Base-by-base conservation (phyloP, 2,797 vertebrate species). In the Avahi laniger region DNA sequence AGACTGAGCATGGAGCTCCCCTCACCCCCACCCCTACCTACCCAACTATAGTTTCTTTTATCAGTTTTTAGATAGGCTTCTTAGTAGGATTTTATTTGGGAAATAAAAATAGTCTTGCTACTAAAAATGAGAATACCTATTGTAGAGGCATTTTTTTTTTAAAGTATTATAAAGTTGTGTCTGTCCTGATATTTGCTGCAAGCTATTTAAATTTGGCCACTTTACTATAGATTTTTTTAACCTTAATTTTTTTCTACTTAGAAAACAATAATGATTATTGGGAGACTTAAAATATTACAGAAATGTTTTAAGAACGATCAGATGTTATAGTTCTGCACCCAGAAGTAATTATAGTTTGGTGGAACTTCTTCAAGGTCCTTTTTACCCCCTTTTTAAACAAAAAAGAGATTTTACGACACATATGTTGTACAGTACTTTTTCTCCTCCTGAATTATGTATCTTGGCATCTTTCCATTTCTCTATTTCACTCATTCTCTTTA, bases 281-380 rank as follows among this genome's bases (percentile, higher is more conserved):
- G 57, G 48, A 92, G 92, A 83, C 67, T 87, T 92, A 22, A 75
- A 17, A 48, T 93, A 81, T 72, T 95, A 75, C 57, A 73, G 30
- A 92, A 75, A 75, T 75, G 26, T 88, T 93, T 93, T 84, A 88
- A 96, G 65, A 97, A 93, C 65, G 61, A 2, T 83, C 78, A 95
- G 50, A 91, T 48, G 87, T 90, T 79, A 65, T 93, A 73, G 76
- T 73, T 83, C 13, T 95, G 15, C 17, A 73, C 30, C 50, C 43
- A 93, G 38, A 90, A 78, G 46, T 54, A 86, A 76, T 85, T 92
- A 75, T 92, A 59, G 70, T 67, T 93, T 76, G 26, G 7, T 89
- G 8, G 85, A 86, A 83, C 61, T 63, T 63, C 50, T 93, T 87
- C 8, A 59, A 63, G 35, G 24, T 18, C 7, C n/a, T n/a, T 92